Conservation (phyloP, 2,888 invertebrate genomes). For the Zeuzera pyrina region DNA sequence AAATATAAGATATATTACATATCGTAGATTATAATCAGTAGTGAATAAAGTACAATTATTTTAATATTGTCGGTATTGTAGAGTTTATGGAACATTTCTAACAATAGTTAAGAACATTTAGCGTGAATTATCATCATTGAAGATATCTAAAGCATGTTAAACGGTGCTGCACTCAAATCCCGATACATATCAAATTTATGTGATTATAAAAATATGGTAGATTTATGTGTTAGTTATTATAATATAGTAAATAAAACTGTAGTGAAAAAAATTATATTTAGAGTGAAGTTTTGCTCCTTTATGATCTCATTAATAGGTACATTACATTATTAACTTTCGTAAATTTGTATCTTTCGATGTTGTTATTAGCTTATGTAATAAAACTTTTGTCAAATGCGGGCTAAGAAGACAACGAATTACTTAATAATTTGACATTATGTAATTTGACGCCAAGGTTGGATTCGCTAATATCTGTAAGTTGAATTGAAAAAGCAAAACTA, state of each 20-base stretch:
- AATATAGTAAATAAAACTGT: slow-evolving; percentile 19
- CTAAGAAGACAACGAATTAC: slow-evolving; percentile 64
- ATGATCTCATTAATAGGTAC: too few species aligned
- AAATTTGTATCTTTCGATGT: slow-evolving; percentile 1
- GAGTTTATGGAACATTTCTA: slow-evolving; percentile 46
- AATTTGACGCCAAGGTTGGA: slow-evolving; percentile 5
- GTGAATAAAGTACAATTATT: slow-evolving; percentile 64
- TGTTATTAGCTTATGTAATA: slow-evolving; percentile 7
- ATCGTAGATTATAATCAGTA: slow-evolving; percentile 57
- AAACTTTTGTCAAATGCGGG: slow-evolving; percentile 69
- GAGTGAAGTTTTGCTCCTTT: too few species aligned
- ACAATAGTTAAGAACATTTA: slow-evolving; percentile 26
- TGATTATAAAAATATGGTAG: slow-evolving; percentile 49
- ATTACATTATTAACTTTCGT: slow-evolving; percentile 5
- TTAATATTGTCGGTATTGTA: slow-evolving; percentile 68
- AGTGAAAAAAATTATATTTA: too few species aligned
- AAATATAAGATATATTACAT: slow-evolving; percentile 45
- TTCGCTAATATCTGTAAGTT: too few species aligned
- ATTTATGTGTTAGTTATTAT: slow-evolving; percentile 38
- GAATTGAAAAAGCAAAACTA: too few species aligned
- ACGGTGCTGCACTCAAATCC: slow-evolving; percentile 55
- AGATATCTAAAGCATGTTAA: slow-evolving; percentile 39
- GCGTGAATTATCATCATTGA: slow-evolving; percentile 30
- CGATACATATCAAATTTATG: slow-evolving; percentile 67
- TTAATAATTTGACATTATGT: slow-evolving; percentile 15